These are phyloP conservation scores for Antrozous pallidus DNA, from an alignment of 2,797 vertebrate genomes.

Conservation along the genomic window DNA sequence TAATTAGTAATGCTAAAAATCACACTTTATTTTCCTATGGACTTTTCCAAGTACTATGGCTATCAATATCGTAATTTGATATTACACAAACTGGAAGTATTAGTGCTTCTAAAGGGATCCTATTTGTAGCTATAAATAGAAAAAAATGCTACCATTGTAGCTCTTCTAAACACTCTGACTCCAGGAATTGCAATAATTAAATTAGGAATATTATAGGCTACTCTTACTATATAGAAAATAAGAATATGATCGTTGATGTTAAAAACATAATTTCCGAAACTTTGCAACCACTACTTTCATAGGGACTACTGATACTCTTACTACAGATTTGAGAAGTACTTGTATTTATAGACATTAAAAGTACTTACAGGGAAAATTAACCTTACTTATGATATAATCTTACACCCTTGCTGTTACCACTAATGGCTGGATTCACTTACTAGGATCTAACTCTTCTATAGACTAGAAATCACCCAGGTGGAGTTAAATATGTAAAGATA, in stretches of 20 bases:
- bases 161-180: neutral
- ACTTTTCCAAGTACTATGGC: neutral
- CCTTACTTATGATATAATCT: neutral
- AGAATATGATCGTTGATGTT: neutral
- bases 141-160: neutral
- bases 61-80: neutral
- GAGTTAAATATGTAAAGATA: neutral
- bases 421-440: neutral
- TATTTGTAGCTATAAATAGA: neutral
- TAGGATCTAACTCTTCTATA: neutral
- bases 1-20: neutral
- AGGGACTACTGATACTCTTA: neutral
- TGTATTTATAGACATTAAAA: neutral
- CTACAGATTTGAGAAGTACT: neutral
- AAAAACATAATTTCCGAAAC: neutral
- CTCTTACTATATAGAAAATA: neutral
- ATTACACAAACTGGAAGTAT: neutral
- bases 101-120: neutral
- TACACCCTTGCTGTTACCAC: neutral
- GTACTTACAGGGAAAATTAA: neutral
- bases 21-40: neutral
- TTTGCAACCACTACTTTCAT: neutral
- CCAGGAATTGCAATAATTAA: neutral
- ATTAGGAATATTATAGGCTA: neutral
- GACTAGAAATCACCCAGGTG: neutral